Conservation (phyloP, 2,113 vertebrate species). For the Ardeotis arabs region DNA sequence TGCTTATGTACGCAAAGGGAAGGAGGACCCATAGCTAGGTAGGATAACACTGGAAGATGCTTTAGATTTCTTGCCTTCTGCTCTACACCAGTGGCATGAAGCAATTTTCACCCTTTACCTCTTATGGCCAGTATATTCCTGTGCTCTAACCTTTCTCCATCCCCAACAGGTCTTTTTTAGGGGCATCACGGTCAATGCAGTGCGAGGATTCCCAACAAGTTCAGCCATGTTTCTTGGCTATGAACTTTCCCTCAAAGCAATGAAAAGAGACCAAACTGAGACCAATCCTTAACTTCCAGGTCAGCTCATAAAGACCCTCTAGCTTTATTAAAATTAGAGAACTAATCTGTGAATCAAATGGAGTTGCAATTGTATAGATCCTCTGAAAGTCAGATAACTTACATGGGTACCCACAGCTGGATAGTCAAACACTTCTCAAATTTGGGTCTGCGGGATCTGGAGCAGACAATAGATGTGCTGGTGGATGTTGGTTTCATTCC, state of each 20-base stretch:
- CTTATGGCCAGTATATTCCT: neutral
- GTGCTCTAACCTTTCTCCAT: constrained; percentile 39
- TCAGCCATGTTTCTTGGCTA: constrained; percentile 96
- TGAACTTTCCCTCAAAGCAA: constrained; percentile 89
- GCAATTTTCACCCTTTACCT: neutral
- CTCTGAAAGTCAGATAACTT: neutral
- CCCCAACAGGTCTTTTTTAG: constrained; percentile 90
- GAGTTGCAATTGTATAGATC: neutral
- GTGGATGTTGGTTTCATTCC: neutral
- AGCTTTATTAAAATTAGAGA: constrained; percentile 1
- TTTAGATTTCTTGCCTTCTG: neutral
- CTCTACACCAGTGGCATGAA: neutral
- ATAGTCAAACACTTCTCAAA: neutral
- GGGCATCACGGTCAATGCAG: constrained; percentile 85
- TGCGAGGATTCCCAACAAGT: constrained; percentile 94
- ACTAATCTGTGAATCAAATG: neutral
- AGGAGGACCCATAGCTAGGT: neutral
- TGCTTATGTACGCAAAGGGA: fast-evolving
- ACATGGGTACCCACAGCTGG: neutral
- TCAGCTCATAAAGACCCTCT: constrained; percentile 52
- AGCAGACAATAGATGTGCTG: neutral
- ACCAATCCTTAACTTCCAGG: constrained; percentile 72
- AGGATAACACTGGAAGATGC: neutral
- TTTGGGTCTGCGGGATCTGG: neutral
- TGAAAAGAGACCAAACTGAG: constrained; percentile 75